Evolutionary conservation across 2,797 vertebrate species (phyloP).

Genomic region (Loriculus beryllinus): DNA sequence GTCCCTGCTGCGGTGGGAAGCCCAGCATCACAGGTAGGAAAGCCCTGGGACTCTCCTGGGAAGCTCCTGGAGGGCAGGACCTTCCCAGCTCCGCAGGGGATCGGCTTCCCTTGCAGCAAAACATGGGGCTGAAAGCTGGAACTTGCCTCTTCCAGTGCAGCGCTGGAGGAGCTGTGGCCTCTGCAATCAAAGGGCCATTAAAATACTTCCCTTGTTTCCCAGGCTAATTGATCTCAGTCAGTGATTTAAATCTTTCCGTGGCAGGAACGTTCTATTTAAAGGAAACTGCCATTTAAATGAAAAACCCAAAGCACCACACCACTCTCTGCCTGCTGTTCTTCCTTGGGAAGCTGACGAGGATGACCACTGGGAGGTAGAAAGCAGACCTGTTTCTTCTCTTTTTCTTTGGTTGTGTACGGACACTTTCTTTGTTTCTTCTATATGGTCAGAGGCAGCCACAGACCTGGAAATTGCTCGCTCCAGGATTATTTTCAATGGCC

Average conservation of each 20-base stretch:
- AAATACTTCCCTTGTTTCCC: slow-evolving; percentile 56
- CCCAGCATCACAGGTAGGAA: fast-evolving
- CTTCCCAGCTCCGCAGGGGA: neutral
- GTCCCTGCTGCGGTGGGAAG: fast-evolving
- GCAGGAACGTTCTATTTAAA: slow-evolving; percentile 60
- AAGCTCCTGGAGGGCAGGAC: neutral
- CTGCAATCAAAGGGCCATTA: slow-evolving; percentile 61
- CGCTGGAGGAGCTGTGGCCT: slow-evolving; percentile 23
- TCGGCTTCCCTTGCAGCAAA: neutral
- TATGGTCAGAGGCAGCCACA: neutral
- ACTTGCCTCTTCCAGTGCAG: neutral
- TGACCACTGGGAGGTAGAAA: neutral
- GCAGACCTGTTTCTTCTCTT: neutral
- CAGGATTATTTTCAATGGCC: neutral
- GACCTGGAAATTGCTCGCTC: neutral
- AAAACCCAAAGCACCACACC: slow-evolving; percentile 29
- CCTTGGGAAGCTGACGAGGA: slow-evolving; percentile 1
- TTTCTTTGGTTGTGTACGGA: neutral
- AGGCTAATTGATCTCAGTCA: slow-evolving; percentile 64
- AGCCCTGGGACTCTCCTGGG: fast-evolving
- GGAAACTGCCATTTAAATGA: slow-evolving; percentile 58
- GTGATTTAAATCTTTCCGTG: slow-evolving; percentile 53
- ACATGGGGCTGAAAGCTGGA: neutral
- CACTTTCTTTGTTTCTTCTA: neutral
- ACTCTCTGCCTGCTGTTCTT: slow-evolving; percentile 33